Percentiles rank a stretch among this genome's conserved stretches.
These are phyloP conservation scores for Drosophila subobscura DNA, from an alignment of 1,140 invertebrate species.

Conservation along the genomic window DNA sequence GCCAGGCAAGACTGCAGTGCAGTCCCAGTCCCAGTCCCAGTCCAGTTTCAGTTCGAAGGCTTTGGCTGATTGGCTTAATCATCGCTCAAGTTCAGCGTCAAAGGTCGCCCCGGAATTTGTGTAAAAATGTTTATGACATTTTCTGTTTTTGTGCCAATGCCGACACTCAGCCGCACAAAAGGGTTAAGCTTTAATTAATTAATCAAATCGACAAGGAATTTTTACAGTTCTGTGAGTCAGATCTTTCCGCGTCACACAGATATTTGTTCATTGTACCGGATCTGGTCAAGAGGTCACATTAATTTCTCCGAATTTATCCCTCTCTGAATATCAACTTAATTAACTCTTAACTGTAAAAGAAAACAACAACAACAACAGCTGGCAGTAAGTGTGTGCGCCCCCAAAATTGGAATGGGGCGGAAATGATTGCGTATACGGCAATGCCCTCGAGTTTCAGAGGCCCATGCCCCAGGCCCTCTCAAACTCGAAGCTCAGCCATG, in stretches of 20 bases:
- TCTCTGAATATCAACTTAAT: constrained; percentile 71
- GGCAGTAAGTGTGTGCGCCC: background rate
- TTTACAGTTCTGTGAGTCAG: constrained; percentile 49
- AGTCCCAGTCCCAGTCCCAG: too few species aligned
- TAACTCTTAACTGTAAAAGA: constrained; percentile 64
- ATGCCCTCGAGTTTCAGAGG: background rate
- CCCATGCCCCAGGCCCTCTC: constrained; percentile 2
- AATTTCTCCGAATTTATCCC: constrained; percentile 61
- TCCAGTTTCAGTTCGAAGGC: constrained; percentile 2
- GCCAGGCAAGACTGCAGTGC: too few species aligned
- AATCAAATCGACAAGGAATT: constrained; percentile 79
- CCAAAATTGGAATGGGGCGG: constrained; percentile 29
- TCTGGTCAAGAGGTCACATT: constrained; percentile 51
- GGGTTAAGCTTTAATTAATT: constrained; percentile 78
- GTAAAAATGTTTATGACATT: constrained; percentile 61
- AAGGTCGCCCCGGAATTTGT: constrained; percentile 51
- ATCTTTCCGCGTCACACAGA: constrained; percentile 19
- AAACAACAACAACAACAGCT: constrained; percentile 29
- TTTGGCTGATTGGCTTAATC: constrained; percentile 59
- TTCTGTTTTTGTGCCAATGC: constrained; percentile 50
- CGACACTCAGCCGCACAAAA: constrained; percentile 67
- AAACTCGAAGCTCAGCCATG: too few species aligned
- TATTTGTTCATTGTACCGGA: background rate
- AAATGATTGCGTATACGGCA: constrained; percentile 60
- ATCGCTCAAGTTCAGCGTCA: constrained; percentile 69